Evolutionary conservation across 2,797 vertebrate genomes (phyloP).

Genomic region (Pangasius larnaudii): DNA sequence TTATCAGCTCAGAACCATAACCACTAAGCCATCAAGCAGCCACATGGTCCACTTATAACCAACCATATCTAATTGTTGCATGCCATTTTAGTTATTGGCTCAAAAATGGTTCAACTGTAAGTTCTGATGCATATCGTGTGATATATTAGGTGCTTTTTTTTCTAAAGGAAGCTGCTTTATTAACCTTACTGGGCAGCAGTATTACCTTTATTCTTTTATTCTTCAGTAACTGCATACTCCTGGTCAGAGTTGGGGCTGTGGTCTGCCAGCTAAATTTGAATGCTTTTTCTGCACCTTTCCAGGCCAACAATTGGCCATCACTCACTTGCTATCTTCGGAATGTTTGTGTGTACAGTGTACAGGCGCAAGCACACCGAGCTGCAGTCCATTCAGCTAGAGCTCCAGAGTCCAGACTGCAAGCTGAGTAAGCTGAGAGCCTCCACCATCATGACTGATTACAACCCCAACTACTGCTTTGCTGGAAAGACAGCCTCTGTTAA

Average conservation of each 20-base stretch:
- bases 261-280: too few species aligned
- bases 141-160: not conserved
- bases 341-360: constrained; percentile 81
- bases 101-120: not conserved
- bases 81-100: not conserved
- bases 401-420: constrained; percentile 97
- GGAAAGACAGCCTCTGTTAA: constrained; percentile 96
- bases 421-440: constrained; percentile 96
- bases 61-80: not conserved
- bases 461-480: constrained; percentile 99
- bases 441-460: constrained; percentile 99
- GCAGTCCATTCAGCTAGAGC: constrained; percentile 96
- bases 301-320: not conserved
- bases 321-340: not conserved
- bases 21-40: not conserved
- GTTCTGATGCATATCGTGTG: not conserved
- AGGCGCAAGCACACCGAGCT: constrained; percentile 96
- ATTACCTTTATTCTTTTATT: not conserved
- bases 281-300: not conserved
- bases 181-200: not conserved
- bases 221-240: not conserved
- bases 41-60: not conserved
- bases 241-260: not conserved
- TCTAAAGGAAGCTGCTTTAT: not conserved
- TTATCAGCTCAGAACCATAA: not conserved